Percentiles rank a stretch among this genome's conserved stretches.
phyloP scores from a whole-genome alignment of 2,113 vertebrate species.

The Chamaetylas fuelleborni region DNA sequence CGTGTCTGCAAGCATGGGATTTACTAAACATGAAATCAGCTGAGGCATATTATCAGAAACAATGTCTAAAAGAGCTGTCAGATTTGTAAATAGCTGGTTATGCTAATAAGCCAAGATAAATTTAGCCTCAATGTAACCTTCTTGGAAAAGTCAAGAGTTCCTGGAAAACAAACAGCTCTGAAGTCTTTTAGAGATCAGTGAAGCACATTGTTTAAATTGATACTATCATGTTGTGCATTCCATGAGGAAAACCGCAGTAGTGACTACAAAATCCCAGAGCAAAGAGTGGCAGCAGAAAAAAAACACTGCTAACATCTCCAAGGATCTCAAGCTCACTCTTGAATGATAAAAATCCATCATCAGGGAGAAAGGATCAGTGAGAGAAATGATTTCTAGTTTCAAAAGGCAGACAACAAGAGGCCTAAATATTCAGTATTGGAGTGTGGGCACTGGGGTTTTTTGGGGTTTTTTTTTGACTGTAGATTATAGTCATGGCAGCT shows the following conservation, averaged over 20 bases:
- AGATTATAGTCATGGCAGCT: background rate
- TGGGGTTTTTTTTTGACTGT: background rate
- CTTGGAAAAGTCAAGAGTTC: background rate
- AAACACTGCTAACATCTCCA: background rate
- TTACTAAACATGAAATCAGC: conserved; percentile 4
- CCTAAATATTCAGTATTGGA: background rate
- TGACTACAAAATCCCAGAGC: background rate
- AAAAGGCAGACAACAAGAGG: background rate
- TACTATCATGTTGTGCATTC: background rate
- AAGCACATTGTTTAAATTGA: background rate
- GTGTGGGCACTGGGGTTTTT: background rate
- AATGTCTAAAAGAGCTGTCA: conserved; percentile 4
- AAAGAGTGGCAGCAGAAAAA: background rate
- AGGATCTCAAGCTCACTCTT: background rate
- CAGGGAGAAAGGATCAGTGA: background rate
- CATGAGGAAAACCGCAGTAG: background rate
- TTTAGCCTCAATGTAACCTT: background rate
- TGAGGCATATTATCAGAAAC: background rate
- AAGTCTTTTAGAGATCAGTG: background rate
- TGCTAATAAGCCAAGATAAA: background rate
- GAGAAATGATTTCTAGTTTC: background rate
- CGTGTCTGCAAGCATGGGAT: background rate
- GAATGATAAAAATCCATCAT: background rate
- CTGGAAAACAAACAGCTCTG: background rate
- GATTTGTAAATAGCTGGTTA: conserved; percentile 9